Evolutionary conservation across 2,888 invertebrate species (phyloP), one percentile per base, ranked within the genome.

Genomic region (Aphrophora alni): DNA sequence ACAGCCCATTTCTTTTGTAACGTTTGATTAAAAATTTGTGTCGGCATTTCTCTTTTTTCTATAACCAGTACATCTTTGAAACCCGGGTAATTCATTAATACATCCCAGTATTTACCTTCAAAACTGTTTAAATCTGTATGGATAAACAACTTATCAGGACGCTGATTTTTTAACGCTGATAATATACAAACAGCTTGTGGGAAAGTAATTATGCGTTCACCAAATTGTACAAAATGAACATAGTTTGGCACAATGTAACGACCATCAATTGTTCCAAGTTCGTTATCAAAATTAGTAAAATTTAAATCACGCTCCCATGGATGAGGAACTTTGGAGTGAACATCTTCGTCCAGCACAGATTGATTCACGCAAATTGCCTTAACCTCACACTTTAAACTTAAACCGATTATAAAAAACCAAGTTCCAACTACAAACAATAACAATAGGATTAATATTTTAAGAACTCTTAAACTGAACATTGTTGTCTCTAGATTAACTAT

Each of bases 1-100:
- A 38, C 51, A 28, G 72, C 72, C 78, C 82, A 83, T 70, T 69
- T 71, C 38, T 71, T 38, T 27, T 70, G 24, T 38, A 84, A 38
- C 21, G 38, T 26, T 80, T 87, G 87, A n/a, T 87, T 88, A 82
- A 86, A 89, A 24, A 89, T 87, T 77, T 87, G 86, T 8, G 85
- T 86, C 4, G 88, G 88, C 38, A 85, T 83, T 71, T 83, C 25
- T 28, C 84, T 80, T 71, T 83, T 82, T 8, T 77, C 79, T 25
- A 85, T 75, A n/a, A 83, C 80, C 28, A 86, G 75, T 8, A 77
- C 75, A 0, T 83, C 82, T 24, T 72, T 83, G 77, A 85, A 83
- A 10, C 82, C 82, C 0, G 80, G 79, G 8, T 76, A 74, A 4
- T 78, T 72, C 79, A 84, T 72, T 44, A 85, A 73, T 28, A 78